Evolutionary conservation across 2,113 vertebrate genomes (phyloP).

Genomic region (Lonchura striata): DNA sequence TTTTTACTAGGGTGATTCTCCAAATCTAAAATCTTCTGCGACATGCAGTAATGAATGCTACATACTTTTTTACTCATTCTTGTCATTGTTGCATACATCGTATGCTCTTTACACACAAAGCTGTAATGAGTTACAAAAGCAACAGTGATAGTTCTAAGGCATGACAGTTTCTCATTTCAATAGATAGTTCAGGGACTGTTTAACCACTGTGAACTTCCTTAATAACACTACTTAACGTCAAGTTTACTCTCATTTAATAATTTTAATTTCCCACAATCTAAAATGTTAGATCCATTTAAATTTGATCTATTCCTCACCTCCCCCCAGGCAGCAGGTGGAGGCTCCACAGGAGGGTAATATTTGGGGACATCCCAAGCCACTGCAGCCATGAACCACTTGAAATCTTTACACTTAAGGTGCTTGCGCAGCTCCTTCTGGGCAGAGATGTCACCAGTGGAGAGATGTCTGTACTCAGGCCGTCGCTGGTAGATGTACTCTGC

Average conservation of each 20-base stretch:
- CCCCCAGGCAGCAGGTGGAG: conserved; percentile 86
- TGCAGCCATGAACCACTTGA: conserved; percentile 89
- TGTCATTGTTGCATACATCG: neutral
- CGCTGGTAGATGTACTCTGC: conserved; percentile 89
- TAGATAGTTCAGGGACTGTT: neutral
- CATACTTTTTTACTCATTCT: neutral
- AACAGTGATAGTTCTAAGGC: neutral
- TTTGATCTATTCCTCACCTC: conserved; percentile 75
- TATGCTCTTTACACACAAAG: neutral
- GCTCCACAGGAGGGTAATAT: conserved; percentile 89
- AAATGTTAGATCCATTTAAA: neutral
- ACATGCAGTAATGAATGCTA: neutral
- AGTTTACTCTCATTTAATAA: neutral
- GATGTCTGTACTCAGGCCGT: conserved; percentile 86
- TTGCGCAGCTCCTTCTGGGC: conserved; percentile 87
- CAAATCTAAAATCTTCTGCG: neutral
- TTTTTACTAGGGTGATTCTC: neutral
- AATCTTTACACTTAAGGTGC: conserved; percentile 88
- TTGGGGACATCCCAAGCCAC: conserved; percentile 91
- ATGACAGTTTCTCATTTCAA: neutral
- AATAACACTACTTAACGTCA: neutral
- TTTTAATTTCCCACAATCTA: neutral
- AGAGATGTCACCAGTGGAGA: conserved; percentile 86
- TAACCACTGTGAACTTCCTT: neutral
- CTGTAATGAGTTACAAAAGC: neutral